phyloP scores from a whole-genome alignment of 2,888 invertebrate genomes.

The Glyphotaelius pellucidus region DNA sequence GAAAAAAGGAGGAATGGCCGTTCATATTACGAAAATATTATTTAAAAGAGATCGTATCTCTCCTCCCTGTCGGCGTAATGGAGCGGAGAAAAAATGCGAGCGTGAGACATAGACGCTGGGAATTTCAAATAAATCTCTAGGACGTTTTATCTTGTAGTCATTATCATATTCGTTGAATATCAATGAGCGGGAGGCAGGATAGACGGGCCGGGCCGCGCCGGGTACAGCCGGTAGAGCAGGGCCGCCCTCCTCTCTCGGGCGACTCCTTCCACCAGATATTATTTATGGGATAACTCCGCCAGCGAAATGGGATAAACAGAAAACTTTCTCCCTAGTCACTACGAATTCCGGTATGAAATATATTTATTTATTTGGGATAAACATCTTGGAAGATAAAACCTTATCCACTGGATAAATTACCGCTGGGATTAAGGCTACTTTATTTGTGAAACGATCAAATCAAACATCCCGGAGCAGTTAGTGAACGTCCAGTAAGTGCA shows the following conservation, averaged over 20 bases:
- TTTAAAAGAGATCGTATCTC: conserved; percentile 65
- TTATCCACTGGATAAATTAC: conserved; percentile 25
- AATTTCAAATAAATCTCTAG: conserved; percentile 66
- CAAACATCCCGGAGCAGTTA: not conserved
- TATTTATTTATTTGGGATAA: conserved; percentile 48
- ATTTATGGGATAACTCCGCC: conserved; percentile 65
- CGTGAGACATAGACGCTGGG: conserved; percentile 64
- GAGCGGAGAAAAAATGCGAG: conserved; percentile 61
- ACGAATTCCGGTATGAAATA: conserved; percentile 60
- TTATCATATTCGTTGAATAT: conserved; percentile 67
- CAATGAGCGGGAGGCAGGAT: conserved; percentile 63
- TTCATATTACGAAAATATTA: conserved; percentile 65
- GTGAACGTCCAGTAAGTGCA: not conserved
- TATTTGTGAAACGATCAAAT: conserved; percentile 23
- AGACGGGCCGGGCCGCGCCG: conserved; percentile 38
- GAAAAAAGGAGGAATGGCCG: conserved; percentile 51
- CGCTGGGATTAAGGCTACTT: conserved; percentile 2
- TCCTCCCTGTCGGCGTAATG: conserved; percentile 55
- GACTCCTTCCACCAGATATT: conserved; percentile 56
- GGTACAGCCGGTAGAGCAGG: not conserved
- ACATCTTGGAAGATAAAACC: conserved; percentile 34
- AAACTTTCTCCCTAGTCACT: conserved; percentile 61
- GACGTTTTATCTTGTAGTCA: conserved; percentile 66
- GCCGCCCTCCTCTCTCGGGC: conserved; percentile 7
- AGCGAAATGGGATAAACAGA: conserved; percentile 66